Base-by-base conservation (phyloP, 2,113 vertebrate genomes). In the Xiphophorus maculatus region DNA sequence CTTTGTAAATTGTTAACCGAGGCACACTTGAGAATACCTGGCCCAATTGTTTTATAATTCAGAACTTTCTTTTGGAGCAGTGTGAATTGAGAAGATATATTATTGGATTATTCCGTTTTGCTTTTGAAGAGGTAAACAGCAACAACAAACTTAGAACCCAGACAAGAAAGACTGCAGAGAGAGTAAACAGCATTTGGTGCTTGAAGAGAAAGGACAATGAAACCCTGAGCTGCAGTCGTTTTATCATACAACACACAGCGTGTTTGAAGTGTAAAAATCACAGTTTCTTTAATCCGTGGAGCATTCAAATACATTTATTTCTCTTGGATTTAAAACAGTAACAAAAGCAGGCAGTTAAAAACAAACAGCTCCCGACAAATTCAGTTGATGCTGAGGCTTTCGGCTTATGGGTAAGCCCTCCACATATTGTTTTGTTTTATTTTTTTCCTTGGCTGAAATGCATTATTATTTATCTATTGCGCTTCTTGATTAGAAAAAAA, bases 211-310 rank as follows among this genome's bases (percentile, higher is more conserved):
- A 84, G 89, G 88, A 92, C 87, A 90, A 90, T 88, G 87, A 77
- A 88, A 82, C 65, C 81, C 83, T 84, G 82, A 85, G 90, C 84
- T 64, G 84, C 83, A 88, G 84, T 87, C 48, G 66, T 89, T 90
- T 94, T 92, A 94, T 93, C 93, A 79, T 70, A 77, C 51, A 37
- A 76, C 80, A 73, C 35, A 32, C 75, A 75, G 87, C 69, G 27
- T 85, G 92, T 94, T 94, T 93, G 93, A 93, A 92, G 92, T 93
- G 81, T 67, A 83, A 58, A 79, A 93, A 91, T 90, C 88, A 42
- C 69, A 22, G 68, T 84, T 88, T 91, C 90, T 92, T 94, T 94
- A 94, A 95, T 95, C 93, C 93, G 63, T 86, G 80, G 87, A 89
- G 77, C 84, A 91, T 90, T 92, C 81, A 84, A 89, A 93, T 91